Base-by-base conservation (phyloP, 2,888 invertebrate species). In the Mechanitis mazaeus region DNA sequence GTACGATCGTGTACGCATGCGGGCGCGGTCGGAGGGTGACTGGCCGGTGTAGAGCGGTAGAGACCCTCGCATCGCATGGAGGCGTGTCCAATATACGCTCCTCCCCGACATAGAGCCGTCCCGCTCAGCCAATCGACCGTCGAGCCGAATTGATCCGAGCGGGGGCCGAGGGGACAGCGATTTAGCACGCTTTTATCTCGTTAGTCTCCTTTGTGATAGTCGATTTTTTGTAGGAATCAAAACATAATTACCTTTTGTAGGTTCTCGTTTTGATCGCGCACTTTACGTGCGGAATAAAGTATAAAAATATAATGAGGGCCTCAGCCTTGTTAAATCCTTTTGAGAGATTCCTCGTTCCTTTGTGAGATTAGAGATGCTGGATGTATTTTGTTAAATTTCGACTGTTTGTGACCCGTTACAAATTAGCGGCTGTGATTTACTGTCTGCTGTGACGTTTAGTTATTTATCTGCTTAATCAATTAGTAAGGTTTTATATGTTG, bases 191-290 rank as follows among this genome's bases (percentile, higher is more conserved):
- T 89, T 87, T 89, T 90, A 90, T 89, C 89, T 90, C 90, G 90
- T 89, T 89, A 90, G 89, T 84, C 86, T 85, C 89, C 88, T 90
- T 90, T 89, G 89, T 90, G 89, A 88, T 87, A 81, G 87, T 87
- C 83, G 81, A 84, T 87, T 87, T 87, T 84, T 87, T 87, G 83
- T 87, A 86, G 82, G 85, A 89, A 90, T 90, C 89, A 89, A 90
- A 90, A 89, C 89, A 89, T 90, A 90, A 90, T 90, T 89, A 89
- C 89, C 89, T 88, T 90, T 90, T 90, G 89, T 90, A 88, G 85
- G 85, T 87, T 86, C 83, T 85, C 86, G 35, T 87, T 89, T 85
- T 86, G 89, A 87, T 89, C 88, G 88, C 88, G 88, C 87, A 86
- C 85, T 89, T 87, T 87, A 87, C 82, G 87, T 79, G 77, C 72